Evolutionary conservation across 2,888 invertebrate species (phyloP).

Genomic region (Tenthredo notha): DNA sequence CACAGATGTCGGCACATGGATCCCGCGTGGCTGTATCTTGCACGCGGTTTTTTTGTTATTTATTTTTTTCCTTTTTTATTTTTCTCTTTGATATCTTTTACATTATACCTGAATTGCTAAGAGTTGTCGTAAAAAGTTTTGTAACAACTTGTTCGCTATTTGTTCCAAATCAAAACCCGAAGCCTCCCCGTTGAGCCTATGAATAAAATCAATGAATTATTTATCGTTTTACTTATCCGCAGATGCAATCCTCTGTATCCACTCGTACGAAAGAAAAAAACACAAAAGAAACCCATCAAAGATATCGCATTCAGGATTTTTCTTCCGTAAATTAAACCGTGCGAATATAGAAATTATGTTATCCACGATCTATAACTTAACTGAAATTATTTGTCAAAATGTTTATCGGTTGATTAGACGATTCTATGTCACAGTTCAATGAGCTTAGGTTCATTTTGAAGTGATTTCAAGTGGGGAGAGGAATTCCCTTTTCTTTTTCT

Average conservation of each 20-base stretch:
- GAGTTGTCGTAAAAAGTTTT: constrained; percentile 1
- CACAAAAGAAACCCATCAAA: not conserved
- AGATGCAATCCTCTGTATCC: not conserved
- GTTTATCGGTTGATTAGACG: not conserved
- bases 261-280: not conserved
- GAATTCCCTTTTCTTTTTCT: not conserved
- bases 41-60: not conserved
- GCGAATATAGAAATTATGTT: not conserved
- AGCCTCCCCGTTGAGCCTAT: constrained; percentile 13
- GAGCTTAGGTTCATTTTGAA: not conserved
- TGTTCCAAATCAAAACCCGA: constrained; percentile 41
- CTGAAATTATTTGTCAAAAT: not conserved
- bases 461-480: not conserved
- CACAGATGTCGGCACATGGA: constrained; percentile 75
- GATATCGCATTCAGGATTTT: not conserved
- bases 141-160: constrained; percentile 44
- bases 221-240: constrained; percentile 5
- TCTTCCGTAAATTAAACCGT: not conserved
- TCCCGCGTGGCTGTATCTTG: constrained; percentile 54
- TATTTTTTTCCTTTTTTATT: not conserved
- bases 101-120: not conserved
- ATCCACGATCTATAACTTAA: not conserved
- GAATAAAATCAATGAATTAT: constrained; percentile 51
- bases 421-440: not conserved
- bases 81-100: not conserved